Evolutionary conservation across 23 tunicate genomes (phyloP).

Genomic region (Botrylloides violaceus): DNA sequence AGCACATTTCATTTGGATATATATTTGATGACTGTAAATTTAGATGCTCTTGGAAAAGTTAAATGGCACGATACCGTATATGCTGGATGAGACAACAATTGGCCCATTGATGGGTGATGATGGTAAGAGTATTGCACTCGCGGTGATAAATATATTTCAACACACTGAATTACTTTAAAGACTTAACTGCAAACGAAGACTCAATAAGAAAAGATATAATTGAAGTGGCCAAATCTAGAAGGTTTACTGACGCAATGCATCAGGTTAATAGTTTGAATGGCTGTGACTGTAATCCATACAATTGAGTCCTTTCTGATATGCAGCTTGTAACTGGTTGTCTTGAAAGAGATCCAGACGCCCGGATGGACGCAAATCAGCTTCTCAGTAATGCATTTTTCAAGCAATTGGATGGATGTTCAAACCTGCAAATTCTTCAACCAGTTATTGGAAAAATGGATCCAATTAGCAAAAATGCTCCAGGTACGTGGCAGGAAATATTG

Average conservation of each 20-base stretch:
- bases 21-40: neutral
- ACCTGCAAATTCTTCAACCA: conserved; percentile 14
- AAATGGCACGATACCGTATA: conserved; percentile 68
- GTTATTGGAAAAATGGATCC: conserved; percentile 1
- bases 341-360: conserved; percentile 24
- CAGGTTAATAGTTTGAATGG: neutral
- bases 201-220: too few relatives aligned
- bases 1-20: neutral
- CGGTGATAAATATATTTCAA: too few relatives aligned
- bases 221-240: conserved; percentile 29
- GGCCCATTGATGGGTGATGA: conserved; percentile 23
- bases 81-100: conserved; percentile 65
- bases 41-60: conserved; percentile 84
- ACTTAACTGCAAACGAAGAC: too few relatives aligned
- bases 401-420: conserved; percentile 1
- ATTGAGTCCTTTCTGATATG: too few relatives aligned
- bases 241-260: conserved; percentile 42
- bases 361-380: conserved; percentile 54
- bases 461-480: neutral
- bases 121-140: neutral
- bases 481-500: neutral
- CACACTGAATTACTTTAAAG: too few relatives aligned
- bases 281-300: too few relatives aligned
- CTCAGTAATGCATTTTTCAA: conserved; percentile 38
- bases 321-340: conserved; percentile 52